A percentile compares a stretch with the other conserved stretches of the same genome.
Conservation (phyloP, 2,113 vertebrate species). For the Aix galericulata region DNA sequence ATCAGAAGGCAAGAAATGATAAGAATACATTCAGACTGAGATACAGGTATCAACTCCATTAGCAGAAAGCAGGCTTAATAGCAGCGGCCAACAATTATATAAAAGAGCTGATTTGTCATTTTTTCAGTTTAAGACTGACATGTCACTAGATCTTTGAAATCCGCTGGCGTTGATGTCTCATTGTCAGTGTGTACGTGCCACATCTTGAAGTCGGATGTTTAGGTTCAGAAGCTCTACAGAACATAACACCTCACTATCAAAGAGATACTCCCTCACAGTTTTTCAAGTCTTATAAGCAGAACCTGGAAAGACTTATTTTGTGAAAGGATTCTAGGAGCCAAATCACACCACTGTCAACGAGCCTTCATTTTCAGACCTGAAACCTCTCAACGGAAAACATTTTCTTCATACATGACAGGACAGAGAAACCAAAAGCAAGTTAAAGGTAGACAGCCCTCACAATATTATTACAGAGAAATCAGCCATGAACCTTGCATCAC, state of each 20-base stretch:
- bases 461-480: not conserved
- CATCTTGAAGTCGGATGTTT: not conserved
- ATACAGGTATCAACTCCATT: not conserved
- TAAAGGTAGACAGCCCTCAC: not conserved
- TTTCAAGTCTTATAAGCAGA: not conserved
- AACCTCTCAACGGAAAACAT: not conserved
- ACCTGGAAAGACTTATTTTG: not conserved
- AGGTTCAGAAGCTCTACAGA: not conserved
- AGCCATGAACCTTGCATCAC: not conserved
- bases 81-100: not conserved
- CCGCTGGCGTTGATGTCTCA: not conserved
- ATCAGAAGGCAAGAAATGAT: not conserved
- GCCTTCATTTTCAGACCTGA: not conserved
- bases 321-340: not conserved
- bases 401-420: not conserved
- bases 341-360: not conserved
- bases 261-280: not conserved
- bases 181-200: not conserved
- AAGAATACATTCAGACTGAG: not conserved
- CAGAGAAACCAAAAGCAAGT: not conserved
- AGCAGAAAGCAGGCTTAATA: not conserved
- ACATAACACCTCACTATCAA: not conserved
- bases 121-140: not conserved
- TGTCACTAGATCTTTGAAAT: not conserved
- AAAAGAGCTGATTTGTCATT: not conserved